A percentile compares a stretch with the other conserved stretches of the same genome.
Evolutionary conservation across 2,113 vertebrate species (phyloP).

Genomic region (Albula glossodonta): DNA sequence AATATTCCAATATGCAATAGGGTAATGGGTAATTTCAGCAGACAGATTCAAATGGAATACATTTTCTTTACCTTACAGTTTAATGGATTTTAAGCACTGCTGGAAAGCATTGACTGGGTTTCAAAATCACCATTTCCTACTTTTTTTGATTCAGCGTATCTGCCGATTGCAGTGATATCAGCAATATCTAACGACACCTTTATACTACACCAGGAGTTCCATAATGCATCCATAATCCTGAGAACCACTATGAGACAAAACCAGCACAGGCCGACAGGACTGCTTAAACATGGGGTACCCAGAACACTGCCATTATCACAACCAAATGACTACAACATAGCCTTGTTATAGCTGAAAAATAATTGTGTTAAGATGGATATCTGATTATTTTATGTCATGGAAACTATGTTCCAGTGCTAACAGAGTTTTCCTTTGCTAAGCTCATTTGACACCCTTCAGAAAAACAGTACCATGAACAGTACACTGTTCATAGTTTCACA

Average conservation of each 20-base stretch:
- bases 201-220: too few relatives aligned
- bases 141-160: not conserved
- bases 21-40: not conserved
- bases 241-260: too few relatives aligned
- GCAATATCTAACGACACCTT: not conserved
- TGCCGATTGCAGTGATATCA: not conserved
- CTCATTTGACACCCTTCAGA: not conserved
- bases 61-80: not conserved
- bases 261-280: too few relatives aligned
- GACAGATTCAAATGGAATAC: not conserved
- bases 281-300: too few relatives aligned
- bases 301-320: too few relatives aligned
- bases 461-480: not conserved
- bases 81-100: not conserved
- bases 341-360: too few relatives aligned
- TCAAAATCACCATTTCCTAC: not conserved
- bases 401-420: too few relatives aligned
- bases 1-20: not conserved
- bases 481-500: not conserved
- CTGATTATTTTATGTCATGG: too few relatives aligned
- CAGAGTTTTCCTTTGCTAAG: too few relatives aligned
- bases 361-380: too few relatives aligned
- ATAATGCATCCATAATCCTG: too few relatives aligned
- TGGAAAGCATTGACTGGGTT: not conserved
- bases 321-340: too few relatives aligned